phyloP scores from a whole-genome alignment of 2,113 vertebrate species.

The Asarcornis scutulata region DNA sequence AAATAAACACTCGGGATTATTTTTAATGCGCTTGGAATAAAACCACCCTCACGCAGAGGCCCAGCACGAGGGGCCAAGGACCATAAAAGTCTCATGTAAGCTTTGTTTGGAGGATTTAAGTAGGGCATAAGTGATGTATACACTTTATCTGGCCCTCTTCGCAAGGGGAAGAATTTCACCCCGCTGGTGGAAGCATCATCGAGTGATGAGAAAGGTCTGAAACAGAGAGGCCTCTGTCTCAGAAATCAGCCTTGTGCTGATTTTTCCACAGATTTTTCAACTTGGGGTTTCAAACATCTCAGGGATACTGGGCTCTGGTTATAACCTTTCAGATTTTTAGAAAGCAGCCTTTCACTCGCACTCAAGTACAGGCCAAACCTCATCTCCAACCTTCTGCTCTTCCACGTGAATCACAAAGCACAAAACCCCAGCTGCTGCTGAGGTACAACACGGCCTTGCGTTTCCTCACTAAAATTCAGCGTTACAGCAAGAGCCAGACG shows the following conservation, averaged over 20 bases:
- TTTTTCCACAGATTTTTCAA: background rate
- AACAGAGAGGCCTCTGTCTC: background rate
- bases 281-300: background rate
- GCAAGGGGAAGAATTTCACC: background rate
- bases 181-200: background rate
- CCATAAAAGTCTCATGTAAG: background rate
- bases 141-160: background rate
- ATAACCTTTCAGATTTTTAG: background rate
- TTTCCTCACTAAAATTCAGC: background rate
- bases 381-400: background rate
- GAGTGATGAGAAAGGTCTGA: background rate
- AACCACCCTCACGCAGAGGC: background rate
- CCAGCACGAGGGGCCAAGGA: background rate
- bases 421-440: background rate
- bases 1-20: background rate
- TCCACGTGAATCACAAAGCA: background rate
- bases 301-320: background rate
- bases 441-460: background rate
- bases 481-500: background rate
- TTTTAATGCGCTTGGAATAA: constrained; percentile 37
- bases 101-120: background rate
- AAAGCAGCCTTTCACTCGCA: background rate
- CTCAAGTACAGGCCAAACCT: background rate
- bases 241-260: background rate
- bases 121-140: accelerated